Base-by-base conservation (phyloP, 2,113 vertebrate species). In the Himantopus leucocephalus region DNA sequence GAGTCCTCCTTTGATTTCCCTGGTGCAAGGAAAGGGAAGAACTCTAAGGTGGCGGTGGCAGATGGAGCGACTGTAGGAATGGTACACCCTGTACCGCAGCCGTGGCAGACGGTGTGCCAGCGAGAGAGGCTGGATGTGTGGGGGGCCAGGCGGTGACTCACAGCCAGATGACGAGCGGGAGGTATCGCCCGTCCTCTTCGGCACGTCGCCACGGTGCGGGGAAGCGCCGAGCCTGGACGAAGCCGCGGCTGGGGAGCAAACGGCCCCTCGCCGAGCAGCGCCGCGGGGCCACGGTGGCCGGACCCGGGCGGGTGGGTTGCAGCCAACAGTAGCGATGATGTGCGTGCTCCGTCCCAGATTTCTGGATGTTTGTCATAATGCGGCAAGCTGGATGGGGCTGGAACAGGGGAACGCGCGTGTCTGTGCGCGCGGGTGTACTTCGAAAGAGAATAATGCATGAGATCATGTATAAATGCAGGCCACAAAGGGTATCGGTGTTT, bases 401-500 rank as follows among this genome's bases (percentile, higher is more conserved):
- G 48, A 47, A 29, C 2, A 37, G 43, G 47, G 41, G 14, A 26
- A 37, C 3, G 15, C 7, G 2, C 0, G 0, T 5, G 10, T 10
- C n/a, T 20, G 34, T 5, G 66, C 9, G 37, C 23, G 15, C 1
- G 2, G 30, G 48, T 4, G 30, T 45, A 5, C 26, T 12, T 17
- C 8, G 6, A 50, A 35, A 58, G 34, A 27, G 27, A 56, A 15
- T 21, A 10, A 39, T 16, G 30, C 9, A 19, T 14, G 15, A 29
- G 81, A 10, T 4, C 0, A 1, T 11, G 24, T 27, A 1, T 3
- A 39, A 47, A 43, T 3, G 3, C 37, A 24, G 30, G 10, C 15
- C 37, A 2, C 39, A 10, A 26, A 39, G 43, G 3, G 18, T 22
- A 0, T 4, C 0, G 0, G 55, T 43, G 3, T 55, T 18, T 43